Conservation (phyloP, 2,888 invertebrate species). For the Drosophila diplacantha region DNA sequence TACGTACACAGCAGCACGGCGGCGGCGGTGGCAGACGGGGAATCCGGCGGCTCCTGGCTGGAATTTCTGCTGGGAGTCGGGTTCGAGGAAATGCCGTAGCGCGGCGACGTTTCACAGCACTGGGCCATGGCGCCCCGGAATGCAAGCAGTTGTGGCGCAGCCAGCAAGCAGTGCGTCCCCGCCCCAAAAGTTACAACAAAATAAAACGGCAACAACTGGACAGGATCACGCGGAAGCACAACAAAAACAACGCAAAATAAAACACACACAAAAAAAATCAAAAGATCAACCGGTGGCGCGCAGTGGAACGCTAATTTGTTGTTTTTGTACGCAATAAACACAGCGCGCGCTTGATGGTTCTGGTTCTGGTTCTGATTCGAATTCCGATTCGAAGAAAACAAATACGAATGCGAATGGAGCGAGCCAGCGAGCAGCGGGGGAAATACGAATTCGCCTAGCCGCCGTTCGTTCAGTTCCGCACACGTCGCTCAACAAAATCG, state of each 20-base stretch:
- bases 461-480: slow-evolving; percentile 43
- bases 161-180: slow-evolving; percentile 8
- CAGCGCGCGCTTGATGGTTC: slow-evolving; percentile 5
- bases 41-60: slow-evolving; percentile 1
- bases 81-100: slow-evolving; percentile 13
- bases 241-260: slow-evolving; percentile 8
- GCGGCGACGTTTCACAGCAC: slow-evolving; percentile 48
- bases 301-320: slow-evolving; percentile 9
- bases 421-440: slow-evolving; percentile 4
- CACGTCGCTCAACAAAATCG: slow-evolving; percentile 64
- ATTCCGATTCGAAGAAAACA: slow-evolving; percentile 16
- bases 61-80: slow-evolving; percentile 1
- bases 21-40: slow-evolving; percentile 3
- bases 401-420: slow-evolving; percentile 8
- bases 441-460: slow-evolving; percentile 24
- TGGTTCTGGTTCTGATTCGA: slow-evolving; percentile 5
- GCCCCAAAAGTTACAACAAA: slow-evolving; percentile 3
- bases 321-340: slow-evolving; percentile 15
- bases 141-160: slow-evolving; percentile 16
- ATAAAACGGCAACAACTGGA: not conserved
- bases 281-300: slow-evolving; percentile 1
- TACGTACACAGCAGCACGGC: slow-evolving; percentile 18
- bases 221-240: slow-evolving; percentile 10
- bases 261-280: slow-evolving; percentile 3
- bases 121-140: slow-evolving; percentile 46